Base-by-base conservation (phyloP, 2,888 invertebrate species). In the Anarsia innoxiella region DNA sequence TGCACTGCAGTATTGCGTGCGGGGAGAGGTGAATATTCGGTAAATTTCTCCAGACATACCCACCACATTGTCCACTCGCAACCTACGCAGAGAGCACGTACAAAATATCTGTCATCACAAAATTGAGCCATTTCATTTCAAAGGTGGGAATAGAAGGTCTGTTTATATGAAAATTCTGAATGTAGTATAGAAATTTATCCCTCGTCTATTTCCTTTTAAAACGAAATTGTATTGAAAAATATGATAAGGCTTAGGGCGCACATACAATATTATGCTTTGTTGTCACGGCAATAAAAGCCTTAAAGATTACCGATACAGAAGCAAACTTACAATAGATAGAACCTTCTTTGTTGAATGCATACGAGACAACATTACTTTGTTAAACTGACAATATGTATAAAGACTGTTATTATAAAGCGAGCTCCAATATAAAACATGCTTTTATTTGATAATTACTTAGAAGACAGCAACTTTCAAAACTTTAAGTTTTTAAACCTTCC, bases 191-290 rank as follows among this genome's bases (percentile, higher is more conserved):
- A n/a, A n/a, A 44, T 54, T 53, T 52, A 51, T 55, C 44, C 44
- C 39, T 35, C 10, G 42, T 55, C 46, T 49, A 45, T 53, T 51
- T 52, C 46, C 51, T 62, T 55, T 52, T 49, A 59, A 59, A 61
- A 54, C 45, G 43, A 52, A 59, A 59, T 59, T 59, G 56, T 60
- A 66, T 65, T 66, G 61, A 61, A 59, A 56, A 51, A 50, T 53
- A 56, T 51, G 51, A 45, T 42, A 41, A 29, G 43, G 52, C 44
- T 50, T 50, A 53, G 51, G 53, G 54, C 48, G 42, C 44, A 40
- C 48, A 51, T 49, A 70, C 69, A 73, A 67, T 66, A 57, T 59
- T 53, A 50, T 51, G 55, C 66, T 68, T 71, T 71, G 72, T 73
- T 67, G 64, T 66, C 62, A 59, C 55, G 53, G 58, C 55, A 66